Evolutionary conservation across 1,140 invertebrate species (phyloP), one percentile per base, ranked within the genome.

Genomic region (Oedothorax gibbosus): DNA sequence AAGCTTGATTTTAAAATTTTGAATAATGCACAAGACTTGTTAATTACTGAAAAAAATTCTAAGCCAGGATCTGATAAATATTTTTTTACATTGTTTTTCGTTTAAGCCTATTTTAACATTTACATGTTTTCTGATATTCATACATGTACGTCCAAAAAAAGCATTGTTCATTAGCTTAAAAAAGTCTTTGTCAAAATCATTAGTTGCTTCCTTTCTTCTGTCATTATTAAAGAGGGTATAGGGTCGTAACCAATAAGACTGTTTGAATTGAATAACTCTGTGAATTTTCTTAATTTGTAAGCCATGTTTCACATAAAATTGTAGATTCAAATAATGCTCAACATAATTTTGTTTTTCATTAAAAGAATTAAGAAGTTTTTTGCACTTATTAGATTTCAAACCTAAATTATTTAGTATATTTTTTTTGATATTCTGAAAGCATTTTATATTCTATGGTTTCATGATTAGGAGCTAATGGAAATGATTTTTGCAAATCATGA

Each of bases 161-260:
- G 87, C 64, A 85, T 91, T 91, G 79, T 90, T 91, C 87, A 90
- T 89, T 7, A 91, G 84, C 88, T 92, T 92, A 78, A 85, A 92
- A 73, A 90, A 89, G 72, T 91, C 88, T 87, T 91, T 90, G 86
- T 90, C 88, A 87, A 91, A 91, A 18, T 88, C 88, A 75, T 88
- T 89, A 62, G 75, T 89, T 14, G 91, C 89, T 54, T 86, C 56
- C 78, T 87, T 88, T 88, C 90, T 86, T 49, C 88, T 71, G 7
- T 88, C 20, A 8, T 18, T 82, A 18, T 82, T 82, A 12, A 82
- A 62, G 15, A 51, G 21, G 10, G 9, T 73, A 8, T 73, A 62
- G 12, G 51, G 10, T 53, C 73, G 62, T 62, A 82, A 15, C 54
- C 69, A 82, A 18, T 12, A n/a, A 7, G 49, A 15, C 21, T 73